A percentile compares a stretch with the other conserved stretches of the same genome.
Conservation (phyloP, 2,113 vertebrate genomes). For the Syngnathoides biaculeatus region DNA sequence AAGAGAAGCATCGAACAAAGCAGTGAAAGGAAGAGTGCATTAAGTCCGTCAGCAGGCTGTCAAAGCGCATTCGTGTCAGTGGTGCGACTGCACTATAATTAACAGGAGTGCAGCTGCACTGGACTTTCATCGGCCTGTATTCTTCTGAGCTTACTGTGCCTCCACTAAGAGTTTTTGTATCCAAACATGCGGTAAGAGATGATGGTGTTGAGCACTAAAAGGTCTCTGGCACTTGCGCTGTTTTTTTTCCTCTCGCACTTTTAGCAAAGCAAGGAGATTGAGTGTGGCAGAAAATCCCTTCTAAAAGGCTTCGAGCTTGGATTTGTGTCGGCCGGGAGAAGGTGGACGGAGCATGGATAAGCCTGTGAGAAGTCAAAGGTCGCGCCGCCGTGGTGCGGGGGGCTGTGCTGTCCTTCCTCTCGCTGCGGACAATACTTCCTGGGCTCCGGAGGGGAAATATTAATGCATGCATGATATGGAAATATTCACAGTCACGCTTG, state of each 20-base stretch:
- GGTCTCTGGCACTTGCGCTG: conserved; percentile 2
- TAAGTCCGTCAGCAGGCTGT: conserved; percentile 15
- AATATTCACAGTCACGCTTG: not conserved
- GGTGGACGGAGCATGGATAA: conserved; percentile 33
- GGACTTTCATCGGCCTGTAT: conserved; percentile 1
- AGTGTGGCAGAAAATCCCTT: conserved; percentile 47
- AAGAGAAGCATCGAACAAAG: conserved; percentile 7
- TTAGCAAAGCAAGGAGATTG: conserved; percentile 40
- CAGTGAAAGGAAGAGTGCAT: not conserved
- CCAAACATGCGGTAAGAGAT: conserved; percentile 3
- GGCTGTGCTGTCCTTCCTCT: conserved; percentile 5
- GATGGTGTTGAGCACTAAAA: not conserved
- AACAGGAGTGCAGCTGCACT: not conserved
- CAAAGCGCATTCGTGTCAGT: conserved; percentile 3
- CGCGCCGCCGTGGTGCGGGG: conserved; percentile 1
- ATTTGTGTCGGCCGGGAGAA: conserved; percentile 31
- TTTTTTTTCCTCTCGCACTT: conserved; percentile 31
- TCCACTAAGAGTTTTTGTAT: not conserved
- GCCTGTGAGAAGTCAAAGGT: conserved; percentile 26
- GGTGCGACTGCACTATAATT: not conserved
- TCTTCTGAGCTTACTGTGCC: not conserved
- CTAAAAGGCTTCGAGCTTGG: conserved; percentile 53
- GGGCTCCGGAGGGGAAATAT: not conserved
- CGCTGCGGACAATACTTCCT: conserved; percentile 1
- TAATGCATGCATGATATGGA: not conserved